A percentile compares a stretch with the other conserved stretches of the same genome.
These are phyloP conservation scores for Eulemur rufifrons DNA, from an alignment of 2,113 vertebrate species.

Conservation along the genomic window DNA sequence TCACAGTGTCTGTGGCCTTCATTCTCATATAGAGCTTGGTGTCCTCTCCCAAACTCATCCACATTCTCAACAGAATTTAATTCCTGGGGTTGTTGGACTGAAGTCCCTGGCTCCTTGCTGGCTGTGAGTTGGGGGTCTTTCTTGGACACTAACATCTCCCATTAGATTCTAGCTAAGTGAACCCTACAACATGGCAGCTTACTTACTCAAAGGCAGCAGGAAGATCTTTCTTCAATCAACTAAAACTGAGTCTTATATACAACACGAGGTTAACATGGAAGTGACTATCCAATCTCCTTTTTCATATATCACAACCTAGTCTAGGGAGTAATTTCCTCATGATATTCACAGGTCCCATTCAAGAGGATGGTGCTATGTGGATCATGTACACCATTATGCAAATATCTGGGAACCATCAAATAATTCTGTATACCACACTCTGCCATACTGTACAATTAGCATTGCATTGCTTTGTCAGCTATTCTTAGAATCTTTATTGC, in stretches of 20 bases:
- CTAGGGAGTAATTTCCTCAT: not conserved
- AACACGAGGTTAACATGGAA: too few species aligned
- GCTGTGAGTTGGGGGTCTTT: not conserved
- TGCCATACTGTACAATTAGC: not conserved
- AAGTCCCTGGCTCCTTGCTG: not conserved
- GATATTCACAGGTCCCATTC: not conserved
- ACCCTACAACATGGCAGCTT: not conserved
- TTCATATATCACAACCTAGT: not conserved
- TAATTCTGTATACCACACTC: not conserved
- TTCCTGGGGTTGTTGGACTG: not conserved
- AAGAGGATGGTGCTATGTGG: not conserved
- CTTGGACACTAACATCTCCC: not conserved
- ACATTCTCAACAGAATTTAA: not conserved
- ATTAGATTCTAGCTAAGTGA: not conserved
- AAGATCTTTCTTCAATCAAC: not conserved
- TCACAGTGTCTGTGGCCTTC: fast-evolving
- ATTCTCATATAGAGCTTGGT: not conserved
- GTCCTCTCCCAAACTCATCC: not conserved
- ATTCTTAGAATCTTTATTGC: not conserved
- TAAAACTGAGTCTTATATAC: not conserved
- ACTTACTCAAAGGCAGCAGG: not conserved
- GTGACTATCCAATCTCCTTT: not conserved
- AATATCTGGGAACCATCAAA: not conserved
- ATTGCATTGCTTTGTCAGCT: not conserved
- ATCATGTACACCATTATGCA: fast-evolving